Conservation (phyloP, 1,140 invertebrate genomes). For the Nasonia vitripennis region DNA sequence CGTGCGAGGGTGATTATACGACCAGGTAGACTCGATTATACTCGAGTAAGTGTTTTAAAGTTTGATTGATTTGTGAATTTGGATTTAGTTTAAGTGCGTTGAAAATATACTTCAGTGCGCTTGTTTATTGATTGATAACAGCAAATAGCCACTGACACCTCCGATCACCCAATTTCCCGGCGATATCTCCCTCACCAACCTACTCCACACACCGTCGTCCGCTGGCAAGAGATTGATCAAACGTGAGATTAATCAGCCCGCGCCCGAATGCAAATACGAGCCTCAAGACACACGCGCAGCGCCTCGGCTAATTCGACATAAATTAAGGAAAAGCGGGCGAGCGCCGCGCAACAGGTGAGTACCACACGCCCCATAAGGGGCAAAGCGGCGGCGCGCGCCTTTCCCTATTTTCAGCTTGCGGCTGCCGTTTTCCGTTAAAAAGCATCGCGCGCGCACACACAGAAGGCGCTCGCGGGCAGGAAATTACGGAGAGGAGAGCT, state of each 20-base stretch:
- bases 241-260: no score
- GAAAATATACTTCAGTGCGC: no score
- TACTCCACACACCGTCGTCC: background rate
- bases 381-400: background rate
- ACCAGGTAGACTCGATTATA: background rate
- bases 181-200: no score
- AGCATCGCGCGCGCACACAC: background rate
- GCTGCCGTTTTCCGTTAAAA: slow-evolving; percentile 39
- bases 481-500: slow-evolving; percentile 10
- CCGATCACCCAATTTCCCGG: no score
- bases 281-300: background rate
- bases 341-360: slow-evolving; percentile 27
- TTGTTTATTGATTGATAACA: no score
- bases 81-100: no score
- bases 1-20: background rate
- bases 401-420: background rate
- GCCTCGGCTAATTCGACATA: slow-evolving; percentile 25
- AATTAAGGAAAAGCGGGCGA: slow-evolving; percentile 25
- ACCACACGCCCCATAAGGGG: background rate
- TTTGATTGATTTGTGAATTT: no score
- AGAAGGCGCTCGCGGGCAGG: slow-evolving; percentile 16
- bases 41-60: no score
- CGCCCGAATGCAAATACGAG: background rate
- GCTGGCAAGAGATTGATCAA: background rate
- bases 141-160: no score